phyloP scores from a whole-genome alignment of 2,113 vertebrate genomes.

The Cranoglanis bouderius region DNA sequence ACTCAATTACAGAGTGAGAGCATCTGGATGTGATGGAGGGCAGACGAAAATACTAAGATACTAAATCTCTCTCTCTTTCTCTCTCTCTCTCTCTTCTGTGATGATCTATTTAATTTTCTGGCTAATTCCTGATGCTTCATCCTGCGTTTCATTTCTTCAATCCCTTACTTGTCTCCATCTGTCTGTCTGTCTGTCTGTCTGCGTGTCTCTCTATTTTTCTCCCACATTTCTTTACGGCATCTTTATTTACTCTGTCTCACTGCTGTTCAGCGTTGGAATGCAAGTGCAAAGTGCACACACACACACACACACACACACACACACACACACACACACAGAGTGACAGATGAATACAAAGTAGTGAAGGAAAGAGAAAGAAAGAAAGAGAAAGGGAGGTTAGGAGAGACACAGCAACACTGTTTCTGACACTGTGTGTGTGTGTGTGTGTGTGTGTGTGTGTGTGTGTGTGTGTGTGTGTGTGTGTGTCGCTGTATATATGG shows the following conservation, averaged over 20 bases:
- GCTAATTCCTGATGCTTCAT: not conserved
- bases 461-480: not conserved
- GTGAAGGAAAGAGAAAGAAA: too few relatives aligned
- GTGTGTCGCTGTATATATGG: not conserved
- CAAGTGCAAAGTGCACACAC: too few relatives aligned
- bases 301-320: not conserved
- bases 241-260: conserved; percentile 12
- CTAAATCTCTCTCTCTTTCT: not conserved
- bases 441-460: too few relatives aligned
- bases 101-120: not conserved
- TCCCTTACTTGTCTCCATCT: not conserved
- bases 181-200: not conserved
- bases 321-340: not conserved
- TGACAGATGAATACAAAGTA: too few relatives aligned
- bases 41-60: conserved; percentile 2
- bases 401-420: too few relatives aligned
- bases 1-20: conserved; percentile 16
- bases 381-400: too few relatives aligned
- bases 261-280: not conserved
- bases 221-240: not conserved
- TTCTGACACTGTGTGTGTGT: too few relatives aligned
- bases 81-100: not conserved
- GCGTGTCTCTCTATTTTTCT: not conserved
- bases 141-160: not conserved
- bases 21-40: conserved; percentile 27